phyloP scores from a whole-genome alignment of 2,797 vertebrate species.

The Sebastes hopkinsi region DNA sequence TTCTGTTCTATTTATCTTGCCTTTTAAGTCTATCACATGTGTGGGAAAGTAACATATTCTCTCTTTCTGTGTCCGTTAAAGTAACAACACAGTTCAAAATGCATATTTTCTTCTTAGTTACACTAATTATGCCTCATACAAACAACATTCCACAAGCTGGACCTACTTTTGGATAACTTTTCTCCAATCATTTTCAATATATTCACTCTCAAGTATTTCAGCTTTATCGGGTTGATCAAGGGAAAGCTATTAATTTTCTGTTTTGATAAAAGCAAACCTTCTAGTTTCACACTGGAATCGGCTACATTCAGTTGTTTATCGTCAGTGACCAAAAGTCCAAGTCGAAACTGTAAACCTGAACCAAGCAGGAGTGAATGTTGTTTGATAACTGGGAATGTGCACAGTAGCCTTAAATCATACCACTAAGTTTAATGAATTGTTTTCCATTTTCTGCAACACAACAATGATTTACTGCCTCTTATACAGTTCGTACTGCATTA shows the following conservation, averaged over 20 bases:
- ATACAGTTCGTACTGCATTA: neutral
- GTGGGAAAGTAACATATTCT: neutral
- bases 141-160: constrained; percentile 8
- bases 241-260: neutral
- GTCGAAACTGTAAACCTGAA: neutral
- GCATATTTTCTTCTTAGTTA: neutral
- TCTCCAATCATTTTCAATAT: neutral
- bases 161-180: neutral
- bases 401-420: constrained; percentile 16
- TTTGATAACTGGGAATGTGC: neutral
- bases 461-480: neutral
- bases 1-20: neutral
- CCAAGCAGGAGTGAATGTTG: neutral
- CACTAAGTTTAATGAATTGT: neutral
- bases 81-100: neutral
- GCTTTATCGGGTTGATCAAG: neutral
- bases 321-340: constrained; percentile 2
- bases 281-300: constrained; percentile 46
- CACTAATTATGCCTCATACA: neutral
- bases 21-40: neutral
- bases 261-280: constrained; percentile 6
- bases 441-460: neutral
- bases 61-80: neutral
- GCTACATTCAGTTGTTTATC: constrained; percentile 1
- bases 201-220: neutral